These are phyloP conservation scores for Acromyrmex echinatior DNA, from an alignment of 1,140 invertebrate species.

Conservation along the genomic window DNA sequence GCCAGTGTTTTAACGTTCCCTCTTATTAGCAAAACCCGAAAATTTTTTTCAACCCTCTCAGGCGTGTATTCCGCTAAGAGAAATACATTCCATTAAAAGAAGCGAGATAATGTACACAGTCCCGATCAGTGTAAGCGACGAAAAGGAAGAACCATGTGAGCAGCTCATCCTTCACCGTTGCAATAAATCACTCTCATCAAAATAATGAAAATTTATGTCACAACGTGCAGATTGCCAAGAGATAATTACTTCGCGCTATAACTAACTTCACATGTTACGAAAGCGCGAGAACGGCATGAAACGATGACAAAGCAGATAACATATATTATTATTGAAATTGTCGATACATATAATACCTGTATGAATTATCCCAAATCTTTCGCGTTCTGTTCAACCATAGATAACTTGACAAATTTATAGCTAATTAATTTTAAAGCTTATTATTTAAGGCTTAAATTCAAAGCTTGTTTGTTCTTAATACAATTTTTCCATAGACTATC, in stretches of 20 bases:
- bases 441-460: too few species aligned
- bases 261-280: conserved; percentile 36
- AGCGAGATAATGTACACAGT: conserved; percentile 32
- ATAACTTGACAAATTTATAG: background rate
- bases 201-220: conserved; percentile 62
- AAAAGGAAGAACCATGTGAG: conserved; percentile 47
- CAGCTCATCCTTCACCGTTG: conserved; percentile 47
- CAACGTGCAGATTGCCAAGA: conserved; percentile 49
- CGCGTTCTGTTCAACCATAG: background rate
- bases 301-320: conserved; percentile 41
- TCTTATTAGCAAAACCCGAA: conserved; percentile 62
- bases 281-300: conserved; percentile 30
- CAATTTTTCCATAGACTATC: background rate
- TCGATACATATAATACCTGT: conserved; percentile 4
- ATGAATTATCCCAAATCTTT: background rate
- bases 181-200: conserved; percentile 50
- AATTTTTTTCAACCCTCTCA: conserved; percentile 71
- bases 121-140: conserved; percentile 13
- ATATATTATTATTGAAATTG: conserved; percentile 41
- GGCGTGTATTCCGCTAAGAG: background rate
- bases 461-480: background rate
- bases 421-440: too few species aligned
- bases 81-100: conserved; percentile 65
- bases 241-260: conserved; percentile 50
- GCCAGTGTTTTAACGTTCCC: conserved; percentile 69